phyloP scores from a whole-genome alignment of 2,113 vertebrate genomes.

The Cygnus atratus region DNA sequence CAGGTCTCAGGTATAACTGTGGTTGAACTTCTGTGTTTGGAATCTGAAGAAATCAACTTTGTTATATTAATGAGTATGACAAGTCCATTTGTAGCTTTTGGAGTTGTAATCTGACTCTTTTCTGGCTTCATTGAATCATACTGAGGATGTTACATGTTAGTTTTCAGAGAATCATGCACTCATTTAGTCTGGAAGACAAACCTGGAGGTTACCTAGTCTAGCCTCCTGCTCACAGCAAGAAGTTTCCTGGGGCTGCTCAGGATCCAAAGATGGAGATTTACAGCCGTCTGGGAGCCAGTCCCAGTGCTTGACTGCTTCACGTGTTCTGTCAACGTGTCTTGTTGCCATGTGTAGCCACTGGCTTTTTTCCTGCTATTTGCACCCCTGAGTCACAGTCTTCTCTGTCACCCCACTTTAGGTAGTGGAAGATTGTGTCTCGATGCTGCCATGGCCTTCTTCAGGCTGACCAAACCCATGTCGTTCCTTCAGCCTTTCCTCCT shows the following conservation, averaged over 20 bases:
- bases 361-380: not conserved
- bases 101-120: not conserved
- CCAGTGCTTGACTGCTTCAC: rapidly evolving
- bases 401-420: rapidly evolving
- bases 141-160: not conserved
- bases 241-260: not conserved
- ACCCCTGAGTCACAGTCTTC: not conserved
- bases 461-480: not conserved
- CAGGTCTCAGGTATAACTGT: not conserved
- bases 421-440: not conserved
- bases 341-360: not conserved
- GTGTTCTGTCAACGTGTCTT: not conserved
- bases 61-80: not conserved
- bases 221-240: not conserved
- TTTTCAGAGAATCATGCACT: not conserved
- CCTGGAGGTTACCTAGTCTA: not conserved
- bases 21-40: not conserved
- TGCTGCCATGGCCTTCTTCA: not conserved
- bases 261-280: not conserved
- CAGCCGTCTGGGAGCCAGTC: not conserved
- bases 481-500: not conserved
- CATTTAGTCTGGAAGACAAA: not conserved
- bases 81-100: not conserved
- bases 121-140: not conserved
- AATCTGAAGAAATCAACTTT: not conserved